These are phyloP conservation scores for Panthera tigris DNA, from an alignment of 2,113 vertebrate genomes.

Conservation along the genomic window DNA sequence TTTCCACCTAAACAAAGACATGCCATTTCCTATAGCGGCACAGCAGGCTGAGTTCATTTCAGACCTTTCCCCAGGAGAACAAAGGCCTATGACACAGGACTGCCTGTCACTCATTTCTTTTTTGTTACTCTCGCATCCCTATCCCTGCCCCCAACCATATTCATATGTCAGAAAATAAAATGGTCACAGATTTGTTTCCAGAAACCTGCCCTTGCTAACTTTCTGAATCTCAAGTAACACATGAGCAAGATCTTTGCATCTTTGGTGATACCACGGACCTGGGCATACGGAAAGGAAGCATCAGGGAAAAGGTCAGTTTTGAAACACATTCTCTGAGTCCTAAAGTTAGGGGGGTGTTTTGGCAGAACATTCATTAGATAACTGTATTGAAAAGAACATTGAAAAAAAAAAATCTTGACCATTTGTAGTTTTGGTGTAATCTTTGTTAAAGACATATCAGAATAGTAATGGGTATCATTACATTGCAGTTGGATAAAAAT, in stretches of 20 bases:
- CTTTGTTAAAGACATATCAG: not conserved
- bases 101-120: constrained; percentile 38
- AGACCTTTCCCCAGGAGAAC: constrained; percentile 35
- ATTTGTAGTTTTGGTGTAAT: not conserved
- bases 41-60: constrained; percentile 50
- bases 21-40: constrained; percentile 5
- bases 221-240: constrained; percentile 19
- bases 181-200: not conserved
- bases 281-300: not conserved
- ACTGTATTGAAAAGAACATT: not conserved
- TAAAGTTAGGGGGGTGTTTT: not conserved
- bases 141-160: not conserved
- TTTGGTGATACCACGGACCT: not conserved
- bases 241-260: not conserved
- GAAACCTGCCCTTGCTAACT: constrained; percentile 6
- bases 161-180: constrained; percentile 2
- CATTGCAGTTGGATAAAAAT: not conserved
- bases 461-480: not conserved
- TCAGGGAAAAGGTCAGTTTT: not conserved
- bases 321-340: not conserved
- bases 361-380: not conserved
- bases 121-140: not conserved
- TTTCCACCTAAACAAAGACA: constrained; percentile 50
- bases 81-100: not conserved
- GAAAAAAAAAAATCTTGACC: no score